Conservation (phyloP, 1,140 invertebrate genomes). For the Arion vulgaris region DNA sequence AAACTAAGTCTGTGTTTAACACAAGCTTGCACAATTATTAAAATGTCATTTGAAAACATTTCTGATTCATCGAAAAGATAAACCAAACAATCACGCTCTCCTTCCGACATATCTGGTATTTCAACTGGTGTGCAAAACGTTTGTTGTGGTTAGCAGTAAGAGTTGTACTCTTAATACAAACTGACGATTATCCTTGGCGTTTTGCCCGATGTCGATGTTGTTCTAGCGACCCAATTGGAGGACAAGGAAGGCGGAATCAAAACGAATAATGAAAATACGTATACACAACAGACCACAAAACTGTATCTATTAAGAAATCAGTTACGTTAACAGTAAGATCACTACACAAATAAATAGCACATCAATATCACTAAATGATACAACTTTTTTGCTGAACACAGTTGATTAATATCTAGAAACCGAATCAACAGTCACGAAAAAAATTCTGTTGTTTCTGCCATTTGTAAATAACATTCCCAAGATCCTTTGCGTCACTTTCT, state of each 20-base stretch:
- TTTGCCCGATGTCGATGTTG: background rate
- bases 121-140: background rate
- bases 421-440: background rate
- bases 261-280: background rate
- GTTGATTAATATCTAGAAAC: background rate
- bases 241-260: background rate
- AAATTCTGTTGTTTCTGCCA: conserved; percentile 17
- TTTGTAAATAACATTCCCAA: conserved; percentile 42
- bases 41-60: conserved; percentile 13
- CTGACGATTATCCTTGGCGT: background rate
- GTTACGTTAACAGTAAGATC: background rate
- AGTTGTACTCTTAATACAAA: background rate
- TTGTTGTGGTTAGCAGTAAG: background rate
- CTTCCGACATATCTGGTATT: background rate
- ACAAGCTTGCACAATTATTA: conserved; percentile 12
- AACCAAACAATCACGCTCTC: conserved; percentile 16
- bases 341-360: background rate
- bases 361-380: background rate
- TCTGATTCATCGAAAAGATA: background rate
- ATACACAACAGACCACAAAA: background rate
- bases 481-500: background rate
- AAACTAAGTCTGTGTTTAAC: conserved; percentile 29
- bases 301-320: background rate
- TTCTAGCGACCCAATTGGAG: background rate
- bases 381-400: background rate